These are phyloP conservation scores for Calameuta pallipes DNA, from an alignment of 2,888 invertebrate genomes.

Conservation along the genomic window DNA sequence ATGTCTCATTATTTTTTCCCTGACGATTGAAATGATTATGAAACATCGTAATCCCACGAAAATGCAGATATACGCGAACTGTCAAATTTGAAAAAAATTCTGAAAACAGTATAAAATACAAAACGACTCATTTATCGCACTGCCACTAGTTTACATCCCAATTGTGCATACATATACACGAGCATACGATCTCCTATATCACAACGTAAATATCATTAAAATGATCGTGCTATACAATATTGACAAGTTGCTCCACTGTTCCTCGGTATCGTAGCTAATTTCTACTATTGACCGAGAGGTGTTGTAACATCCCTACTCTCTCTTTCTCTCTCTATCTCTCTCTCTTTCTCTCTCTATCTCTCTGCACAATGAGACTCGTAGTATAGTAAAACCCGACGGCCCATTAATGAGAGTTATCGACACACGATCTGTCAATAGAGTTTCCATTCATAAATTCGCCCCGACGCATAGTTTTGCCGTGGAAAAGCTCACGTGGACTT, in stretches of 20 bases:
- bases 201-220: not conserved
- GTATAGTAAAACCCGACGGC: constrained; percentile 30
- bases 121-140: not conserved
- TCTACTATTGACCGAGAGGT: constrained; percentile 2
- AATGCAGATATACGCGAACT: not conserved
- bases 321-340: too few species aligned
- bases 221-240: not conserved
- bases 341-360: too few species aligned
- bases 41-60: not conserved
- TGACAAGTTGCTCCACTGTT: not conserved
- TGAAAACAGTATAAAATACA: constrained; percentile 4
- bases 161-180: not conserved
- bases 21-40: not conserved
- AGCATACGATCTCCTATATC: not conserved
- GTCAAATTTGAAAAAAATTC: constrained; percentile 3
- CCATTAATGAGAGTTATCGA: constrained; percentile 54
- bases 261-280: not conserved
- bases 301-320: not conserved
- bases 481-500: constrained; percentile 45
- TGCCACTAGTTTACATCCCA: not conserved
- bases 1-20: not conserved
- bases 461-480: constrained; percentile 47
- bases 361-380: not conserved
- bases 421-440: constrained; percentile 57
- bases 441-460: constrained; percentile 55